These are phyloP conservation scores for Hycleus cichorii DNA, from an alignment of 1,140 invertebrate species.

Conservation along the genomic window DNA sequence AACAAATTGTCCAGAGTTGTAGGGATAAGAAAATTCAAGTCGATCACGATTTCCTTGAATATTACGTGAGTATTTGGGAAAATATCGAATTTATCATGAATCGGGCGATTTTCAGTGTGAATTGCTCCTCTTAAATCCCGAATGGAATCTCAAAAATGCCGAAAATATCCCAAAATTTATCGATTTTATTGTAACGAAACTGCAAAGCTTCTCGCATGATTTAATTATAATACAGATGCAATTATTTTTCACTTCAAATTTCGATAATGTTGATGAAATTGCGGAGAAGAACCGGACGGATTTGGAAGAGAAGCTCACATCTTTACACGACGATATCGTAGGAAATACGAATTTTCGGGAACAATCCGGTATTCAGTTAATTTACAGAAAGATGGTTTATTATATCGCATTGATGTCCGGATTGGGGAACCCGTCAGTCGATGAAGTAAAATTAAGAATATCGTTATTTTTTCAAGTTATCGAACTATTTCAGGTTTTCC, in stretches of 20 bases:
- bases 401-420: conserved; percentile 54
- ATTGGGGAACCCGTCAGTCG: conserved; percentile 54
- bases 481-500: conserved; percentile 39
- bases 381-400: conserved; percentile 57
- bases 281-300: conserved; percentile 47
- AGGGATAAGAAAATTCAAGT: no score
- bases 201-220: conserved; percentile 35
- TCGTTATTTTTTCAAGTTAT: no score
- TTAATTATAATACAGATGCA: conserved; percentile 58
- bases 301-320: conserved; percentile 25
- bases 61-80: no score
- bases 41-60: no score
- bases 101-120: no score
- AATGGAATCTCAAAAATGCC: conserved; percentile 24
- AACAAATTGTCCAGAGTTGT: no score
- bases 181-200: conserved; percentile 39
- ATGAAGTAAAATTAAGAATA: conserved; percentile 34
- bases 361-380: conserved; percentile 42
- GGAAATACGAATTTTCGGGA: no score
- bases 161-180: conserved; percentile 45
- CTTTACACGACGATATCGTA: no score
- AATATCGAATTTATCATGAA: no score
- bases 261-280: conserved; percentile 49
- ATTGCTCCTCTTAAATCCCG: no score
- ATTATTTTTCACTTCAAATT: conserved; percentile 60